Evolutionary conservation across 35 echinoderm and acorn worm species (phyloP).

Genomic region (Diadema setosum): DNA sequence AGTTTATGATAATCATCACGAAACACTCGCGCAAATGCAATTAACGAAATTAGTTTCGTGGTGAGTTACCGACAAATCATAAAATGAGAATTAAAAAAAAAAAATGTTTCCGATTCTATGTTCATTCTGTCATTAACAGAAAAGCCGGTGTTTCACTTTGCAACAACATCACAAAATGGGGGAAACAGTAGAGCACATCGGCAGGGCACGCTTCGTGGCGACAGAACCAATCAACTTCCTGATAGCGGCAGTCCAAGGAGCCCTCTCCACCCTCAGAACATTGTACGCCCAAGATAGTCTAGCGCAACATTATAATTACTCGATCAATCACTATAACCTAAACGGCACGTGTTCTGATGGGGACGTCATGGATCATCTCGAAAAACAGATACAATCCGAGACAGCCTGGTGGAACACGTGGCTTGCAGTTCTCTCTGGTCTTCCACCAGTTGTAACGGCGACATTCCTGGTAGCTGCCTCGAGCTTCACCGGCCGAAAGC

Average conservation of each 20-base stretch:
- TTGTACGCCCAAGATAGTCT: slow-evolving; percentile 3
- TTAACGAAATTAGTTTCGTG: no score
- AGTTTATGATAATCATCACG: no score
- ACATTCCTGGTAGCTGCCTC: background rate
- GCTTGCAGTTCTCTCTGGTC: background rate
- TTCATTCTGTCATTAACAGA: no score
- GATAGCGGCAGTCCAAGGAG: background rate
- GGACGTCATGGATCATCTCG: background rate
- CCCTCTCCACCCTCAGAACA: background rate
- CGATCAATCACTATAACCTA: background rate
- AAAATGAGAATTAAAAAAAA: no score
- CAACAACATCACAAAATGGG: no score
- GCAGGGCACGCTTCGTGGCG: background rate
- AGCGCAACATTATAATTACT: background rate
- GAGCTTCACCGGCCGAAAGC: slow-evolving; percentile 29
- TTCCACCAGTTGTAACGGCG: background rate
- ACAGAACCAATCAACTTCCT: slow-evolving; percentile 1
- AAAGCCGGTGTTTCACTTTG: no score
- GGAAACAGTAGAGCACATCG: background rate
- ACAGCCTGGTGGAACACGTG: slow-evolving; percentile 35
- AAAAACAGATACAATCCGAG: slow-evolving; percentile 23
- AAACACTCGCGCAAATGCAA: no score
- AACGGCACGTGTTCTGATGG: background rate
- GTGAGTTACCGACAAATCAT: no score
- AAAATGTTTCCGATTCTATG: no score